These are phyloP conservation scores for Pterois miles DNA, from an alignment of 2,797 vertebrate genomes.

Conservation along the genomic window DNA sequence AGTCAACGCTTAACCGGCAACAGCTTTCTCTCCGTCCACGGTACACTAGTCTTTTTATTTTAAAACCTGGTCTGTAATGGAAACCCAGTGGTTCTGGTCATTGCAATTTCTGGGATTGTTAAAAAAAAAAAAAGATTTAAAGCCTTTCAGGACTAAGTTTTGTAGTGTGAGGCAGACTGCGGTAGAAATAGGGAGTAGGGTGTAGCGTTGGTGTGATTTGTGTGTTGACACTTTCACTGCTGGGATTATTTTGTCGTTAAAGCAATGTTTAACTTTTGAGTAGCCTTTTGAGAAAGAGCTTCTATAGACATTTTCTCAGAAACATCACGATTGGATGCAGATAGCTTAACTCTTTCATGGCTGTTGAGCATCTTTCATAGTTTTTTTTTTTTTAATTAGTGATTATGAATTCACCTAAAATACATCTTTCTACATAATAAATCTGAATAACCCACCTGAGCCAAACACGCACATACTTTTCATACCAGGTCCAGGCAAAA, in stretches of 20 bases:
- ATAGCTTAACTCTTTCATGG: background rate
- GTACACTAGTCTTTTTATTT: background rate
- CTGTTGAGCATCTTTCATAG: background rate
- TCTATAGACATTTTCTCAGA: background rate
- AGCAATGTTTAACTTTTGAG: background rate
- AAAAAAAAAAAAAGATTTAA: background rate
- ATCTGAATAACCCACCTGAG: background rate
- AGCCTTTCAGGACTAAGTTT: background rate
- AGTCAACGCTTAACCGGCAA: conserved; percentile 23
- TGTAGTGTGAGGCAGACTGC: background rate
- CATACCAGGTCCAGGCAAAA: background rate
- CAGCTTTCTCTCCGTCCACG: background rate
- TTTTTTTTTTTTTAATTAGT: background rate
- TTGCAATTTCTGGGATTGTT: background rate
- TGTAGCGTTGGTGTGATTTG: background rate
- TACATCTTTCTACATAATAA: background rate
- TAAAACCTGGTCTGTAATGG: background rate
- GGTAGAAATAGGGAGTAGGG: background rate
- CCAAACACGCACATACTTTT: background rate
- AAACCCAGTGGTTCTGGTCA: background rate
- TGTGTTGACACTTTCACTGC: background rate
- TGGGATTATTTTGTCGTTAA: background rate
- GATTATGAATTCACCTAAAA: background rate
- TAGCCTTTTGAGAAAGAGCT: background rate
- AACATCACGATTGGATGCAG: background rate